Evolutionary conservation across 2,113 vertebrate genomes (phyloP), one percentile per base, ranked within the genome.

Genomic region (Vulpes ferrilata): DNA sequence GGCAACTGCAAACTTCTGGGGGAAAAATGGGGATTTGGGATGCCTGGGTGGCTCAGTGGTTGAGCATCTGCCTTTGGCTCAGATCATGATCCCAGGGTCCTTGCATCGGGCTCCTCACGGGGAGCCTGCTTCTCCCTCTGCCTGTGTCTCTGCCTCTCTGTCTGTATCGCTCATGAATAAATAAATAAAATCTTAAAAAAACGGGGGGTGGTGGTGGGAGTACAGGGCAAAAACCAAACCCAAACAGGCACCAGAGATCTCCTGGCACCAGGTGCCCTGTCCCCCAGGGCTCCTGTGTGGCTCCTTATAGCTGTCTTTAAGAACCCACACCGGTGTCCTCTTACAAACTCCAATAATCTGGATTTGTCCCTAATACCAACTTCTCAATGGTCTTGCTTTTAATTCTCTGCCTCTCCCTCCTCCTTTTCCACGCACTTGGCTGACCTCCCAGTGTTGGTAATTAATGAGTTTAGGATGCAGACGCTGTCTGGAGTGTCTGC

Each of bases 211-310:
- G 43, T 43, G 43, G 10, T 57, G 10, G 12, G 22, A 22, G 57
- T 35, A 25, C 30, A 43, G 53, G 22, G 19, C n/a, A 43, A 15
- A 79, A 23, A 1, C 12, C 53, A 76, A 43, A 71, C n/a, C 55
- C 27, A 25, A n/a, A 11, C 0, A 27, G 35, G 30, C 0, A 1
- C 48, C 78, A 23, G 11, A 30, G 7, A 10, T 4, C 20, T 30
- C 83, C 79, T 60, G 12, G 62, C n/a, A 60, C 48, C 65, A 48
- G 25, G 38, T 0, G 17, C 11, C 25, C 74, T 5, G 35, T 6
- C 51, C 13, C 19, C 73, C 25, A 11, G 35, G 5, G 2, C 51
- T 59, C 35, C 35, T 15, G 5, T 55, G 53, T 2, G 13, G 43
- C 8, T 82, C 2, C 5, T 92, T 69, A 1, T 51, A 11, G 16